Percentiles rank a stretch among this genome's conserved stretches.
Evolutionary conservation across 1,140 invertebrate species (phyloP).

Genomic region (Melipona quadrifasciata): DNA sequence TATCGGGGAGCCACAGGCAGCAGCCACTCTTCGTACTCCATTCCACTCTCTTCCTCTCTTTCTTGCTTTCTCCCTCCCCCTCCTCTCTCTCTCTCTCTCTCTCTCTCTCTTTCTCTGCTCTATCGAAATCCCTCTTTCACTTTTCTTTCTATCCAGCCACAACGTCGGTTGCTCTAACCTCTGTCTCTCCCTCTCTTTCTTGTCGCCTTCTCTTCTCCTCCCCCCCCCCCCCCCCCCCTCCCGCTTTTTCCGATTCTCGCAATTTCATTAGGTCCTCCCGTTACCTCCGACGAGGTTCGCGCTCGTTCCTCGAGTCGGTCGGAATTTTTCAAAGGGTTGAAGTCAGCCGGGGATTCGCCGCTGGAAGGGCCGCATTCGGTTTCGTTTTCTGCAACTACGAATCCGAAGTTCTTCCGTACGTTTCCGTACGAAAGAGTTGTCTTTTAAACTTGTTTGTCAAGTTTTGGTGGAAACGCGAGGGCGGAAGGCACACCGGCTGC

Average conservation of each 20-base stretch:
- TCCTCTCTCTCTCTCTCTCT: not conserved
- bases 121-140: not conserved
- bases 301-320: constrained; percentile 20
- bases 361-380: not conserved
- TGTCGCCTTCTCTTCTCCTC: no score
- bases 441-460: not conserved
- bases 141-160: not conserved
- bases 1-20: constrained; percentile 77
- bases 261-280: constrained; percentile 55
- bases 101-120: not conserved
- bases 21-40: constrained; percentile 73
- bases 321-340: constrained; percentile 53
- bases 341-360: not conserved
- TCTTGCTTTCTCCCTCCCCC: not conserved
- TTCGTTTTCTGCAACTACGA: not conserved
- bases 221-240: no score
- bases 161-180: not conserved
- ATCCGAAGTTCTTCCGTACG: not conserved
- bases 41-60: not conserved
- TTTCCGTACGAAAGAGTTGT: not conserved
- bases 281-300: constrained; percentile 12
- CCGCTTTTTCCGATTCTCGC: constrained; percentile 21
- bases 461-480: not conserved
- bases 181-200: no score
- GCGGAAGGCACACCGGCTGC: not conserved